A percentile compares a stretch with the other conserved stretches of the same genome.
Evolutionary conservation across 2,888 invertebrate species (phyloP).

Genomic region (Diarsia mendica): DNA sequence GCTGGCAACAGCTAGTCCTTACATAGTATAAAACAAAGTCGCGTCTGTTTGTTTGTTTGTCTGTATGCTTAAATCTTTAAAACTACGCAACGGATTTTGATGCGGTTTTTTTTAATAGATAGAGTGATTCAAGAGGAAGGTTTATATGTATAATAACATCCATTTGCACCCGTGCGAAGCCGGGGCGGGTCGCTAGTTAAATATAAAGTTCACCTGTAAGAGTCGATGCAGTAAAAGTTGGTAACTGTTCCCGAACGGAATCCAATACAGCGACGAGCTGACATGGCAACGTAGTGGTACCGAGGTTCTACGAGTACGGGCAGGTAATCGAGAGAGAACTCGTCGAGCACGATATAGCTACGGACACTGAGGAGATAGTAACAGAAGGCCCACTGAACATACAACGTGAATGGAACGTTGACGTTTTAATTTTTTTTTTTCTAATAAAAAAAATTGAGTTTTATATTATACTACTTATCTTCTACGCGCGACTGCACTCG

Average conservation of each 20-base stretch:
- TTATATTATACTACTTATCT: background rate
- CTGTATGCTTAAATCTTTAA: no score
- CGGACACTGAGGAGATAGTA: background rate
- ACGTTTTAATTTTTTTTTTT: background rate
- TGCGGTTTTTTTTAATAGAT: no score
- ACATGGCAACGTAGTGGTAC: constrained; percentile 42
- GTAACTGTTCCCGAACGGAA: constrained; percentile 49
- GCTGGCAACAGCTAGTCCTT: no score
- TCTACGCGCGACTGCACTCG: background rate
- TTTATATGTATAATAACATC: no score
- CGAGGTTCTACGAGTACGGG: constrained; percentile 16
- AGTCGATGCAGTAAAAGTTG: constrained; percentile 50
- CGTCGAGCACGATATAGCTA: constrained; percentile 38
- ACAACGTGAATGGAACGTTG: no score
- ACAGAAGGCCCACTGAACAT: constrained; percentile 20
- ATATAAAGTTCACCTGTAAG: constrained; percentile 28
- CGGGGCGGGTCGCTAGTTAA: no score
- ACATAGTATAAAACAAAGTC: no score
- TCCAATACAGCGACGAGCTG: constrained; percentile 55
- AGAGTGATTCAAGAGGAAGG: no score
- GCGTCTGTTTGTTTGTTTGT: no score
- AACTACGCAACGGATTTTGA: no score
- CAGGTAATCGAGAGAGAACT: constrained; percentile 56
- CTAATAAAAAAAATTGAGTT: background rate
- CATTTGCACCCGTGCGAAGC: no score